These are phyloP conservation scores for Drosophila bocqueti DNA, from an alignment of 1,140 invertebrate species.

Conservation along the genomic window DNA sequence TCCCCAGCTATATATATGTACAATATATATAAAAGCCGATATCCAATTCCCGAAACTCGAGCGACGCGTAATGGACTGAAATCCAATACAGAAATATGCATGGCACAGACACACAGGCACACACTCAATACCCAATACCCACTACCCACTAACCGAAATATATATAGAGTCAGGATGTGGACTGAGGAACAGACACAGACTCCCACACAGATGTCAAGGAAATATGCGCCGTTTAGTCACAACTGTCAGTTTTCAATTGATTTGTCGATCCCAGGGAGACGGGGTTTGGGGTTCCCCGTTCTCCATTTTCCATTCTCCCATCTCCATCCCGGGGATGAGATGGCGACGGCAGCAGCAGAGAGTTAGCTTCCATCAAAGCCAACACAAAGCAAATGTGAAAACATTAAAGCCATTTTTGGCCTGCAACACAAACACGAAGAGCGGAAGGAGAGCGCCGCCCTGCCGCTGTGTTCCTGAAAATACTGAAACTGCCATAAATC, in stretches of 20 bases:
- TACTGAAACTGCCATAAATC: slow-evolving; percentile 42
- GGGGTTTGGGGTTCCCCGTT: neutral
- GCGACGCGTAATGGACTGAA: slow-evolving; percentile 78
- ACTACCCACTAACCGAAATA: neutral
- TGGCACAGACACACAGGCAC: slow-evolving; percentile 62
- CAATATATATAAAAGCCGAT: slow-evolving; percentile 74
- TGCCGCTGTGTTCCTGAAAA: slow-evolving; percentile 33
- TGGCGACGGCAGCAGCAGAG: slow-evolving; percentile 5
- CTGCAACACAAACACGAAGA: slow-evolving; percentile 46
- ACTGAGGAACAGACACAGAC: slow-evolving; percentile 55
- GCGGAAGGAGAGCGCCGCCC: neutral
- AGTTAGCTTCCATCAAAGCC: slow-evolving; percentile 73
- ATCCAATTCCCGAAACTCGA: slow-evolving; percentile 78
- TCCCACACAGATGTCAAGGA: slow-evolving; percentile 78
- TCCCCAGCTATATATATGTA: slow-evolving; percentile 24
- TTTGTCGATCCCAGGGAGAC: slow-evolving; percentile 68
- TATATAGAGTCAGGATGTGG: slow-evolving; percentile 19
- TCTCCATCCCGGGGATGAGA: neutral
- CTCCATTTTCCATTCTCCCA: neutral
- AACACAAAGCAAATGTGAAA: slow-evolving; percentile 81
- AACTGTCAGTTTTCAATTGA: slow-evolving; percentile 83
- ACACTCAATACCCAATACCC: slow-evolving; percentile 8
- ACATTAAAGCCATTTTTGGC: slow-evolving; percentile 79
- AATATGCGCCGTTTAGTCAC: slow-evolving; percentile 83
- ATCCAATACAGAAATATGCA: slow-evolving; percentile 83